Evolutionary conservation across 1,140 invertebrate species (phyloP).

Genomic region (Bombyx mandarina): DNA sequence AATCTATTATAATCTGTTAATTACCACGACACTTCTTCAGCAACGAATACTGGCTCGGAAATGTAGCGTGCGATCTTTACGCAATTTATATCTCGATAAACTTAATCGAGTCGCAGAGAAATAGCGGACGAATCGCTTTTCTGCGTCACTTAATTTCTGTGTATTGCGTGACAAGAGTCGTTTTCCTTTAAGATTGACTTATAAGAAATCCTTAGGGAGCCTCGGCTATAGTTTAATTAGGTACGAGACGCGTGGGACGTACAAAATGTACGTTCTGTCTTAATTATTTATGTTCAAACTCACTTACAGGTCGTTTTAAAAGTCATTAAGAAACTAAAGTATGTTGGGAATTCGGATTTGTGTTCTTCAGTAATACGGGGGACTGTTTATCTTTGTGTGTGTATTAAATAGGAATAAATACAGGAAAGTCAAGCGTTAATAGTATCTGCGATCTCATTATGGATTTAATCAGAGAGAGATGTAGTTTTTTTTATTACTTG

Average conservation of each 20-base stretch:
- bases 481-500: too few relatives aligned
- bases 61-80: too few relatives aligned
- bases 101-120: too few relatives aligned
- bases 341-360: too few relatives aligned
- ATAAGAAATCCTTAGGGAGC: conserved; percentile 6
- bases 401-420: neutral
- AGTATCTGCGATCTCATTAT: too few relatives aligned
- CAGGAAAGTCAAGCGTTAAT: neutral
- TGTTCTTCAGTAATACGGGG: neutral
- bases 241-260: conserved; percentile 3
- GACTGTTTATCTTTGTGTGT: neutral
- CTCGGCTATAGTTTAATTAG: conserved; percentile 8
- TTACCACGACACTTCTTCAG: too few relatives aligned
- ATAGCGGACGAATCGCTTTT: conserved; percentile 9
- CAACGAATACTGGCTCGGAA: too few relatives aligned
- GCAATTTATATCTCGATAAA: too few relatives aligned
- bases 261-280: conserved; percentile 1
- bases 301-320: conserved; percentile 3
- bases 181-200: conserved; percentile 16
- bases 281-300: conserved; percentile 7
- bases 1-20: too few relatives aligned
- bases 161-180: conserved; percentile 14
- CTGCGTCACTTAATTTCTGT: conserved; percentile 13
- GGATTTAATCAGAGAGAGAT: too few relatives aligned
- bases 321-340: conserved; percentile 3